Percentiles rank a stretch among this genome's conserved stretches.
Conservation (phyloP, 2,888 invertebrate genomes). For the Lepeophtheirus nordmannii region DNA sequence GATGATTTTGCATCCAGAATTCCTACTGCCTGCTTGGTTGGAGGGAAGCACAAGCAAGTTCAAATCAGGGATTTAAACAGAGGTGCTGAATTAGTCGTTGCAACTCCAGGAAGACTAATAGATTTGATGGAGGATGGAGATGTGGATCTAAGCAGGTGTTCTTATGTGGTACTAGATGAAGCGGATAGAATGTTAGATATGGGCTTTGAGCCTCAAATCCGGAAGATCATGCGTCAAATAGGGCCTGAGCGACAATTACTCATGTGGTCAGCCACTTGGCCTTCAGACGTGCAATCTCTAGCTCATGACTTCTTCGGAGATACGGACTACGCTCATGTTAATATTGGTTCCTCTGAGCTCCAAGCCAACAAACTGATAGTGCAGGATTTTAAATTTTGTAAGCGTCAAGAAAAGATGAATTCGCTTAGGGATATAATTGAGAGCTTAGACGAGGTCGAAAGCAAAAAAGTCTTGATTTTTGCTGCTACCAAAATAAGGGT, state of each 20-base stretch:
- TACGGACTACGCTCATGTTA: slow-evolving; percentile 4
- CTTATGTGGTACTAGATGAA: slow-evolving; percentile 19
- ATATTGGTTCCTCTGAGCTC: slow-evolving; percentile 8
- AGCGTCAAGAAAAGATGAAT: background rate
- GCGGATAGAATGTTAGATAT: slow-evolving; percentile 23
- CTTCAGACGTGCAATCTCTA: slow-evolving; percentile 7
- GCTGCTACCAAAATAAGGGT: slow-evolving; percentile 8
- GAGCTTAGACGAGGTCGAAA: background rate
- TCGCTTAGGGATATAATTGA: background rate
- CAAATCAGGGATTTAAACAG: slow-evolving; percentile 10
- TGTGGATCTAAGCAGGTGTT: background rate
- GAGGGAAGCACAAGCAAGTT: background rate
- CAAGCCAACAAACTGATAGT: slow-evolving; percentile 13
- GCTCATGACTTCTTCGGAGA: slow-evolving; percentile 8
- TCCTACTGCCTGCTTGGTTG: slow-evolving; percentile 1
- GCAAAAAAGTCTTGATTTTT: slow-evolving; percentile 7
- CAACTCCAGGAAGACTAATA: slow-evolving; percentile 12
- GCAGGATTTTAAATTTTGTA: slow-evolving; percentile 5
- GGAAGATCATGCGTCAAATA: slow-evolving; percentile 4
- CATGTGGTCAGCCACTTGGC: slow-evolving; percentile 23
- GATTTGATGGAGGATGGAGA: background rate
- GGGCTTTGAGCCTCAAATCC: slow-evolving; percentile 22
- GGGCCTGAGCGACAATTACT: background rate
- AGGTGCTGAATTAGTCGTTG: background rate
- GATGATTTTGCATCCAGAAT: background rate